Evolutionary conservation across 2,888 invertebrate genomes (phyloP).

Genomic region (Brachyptera risi): DNA sequence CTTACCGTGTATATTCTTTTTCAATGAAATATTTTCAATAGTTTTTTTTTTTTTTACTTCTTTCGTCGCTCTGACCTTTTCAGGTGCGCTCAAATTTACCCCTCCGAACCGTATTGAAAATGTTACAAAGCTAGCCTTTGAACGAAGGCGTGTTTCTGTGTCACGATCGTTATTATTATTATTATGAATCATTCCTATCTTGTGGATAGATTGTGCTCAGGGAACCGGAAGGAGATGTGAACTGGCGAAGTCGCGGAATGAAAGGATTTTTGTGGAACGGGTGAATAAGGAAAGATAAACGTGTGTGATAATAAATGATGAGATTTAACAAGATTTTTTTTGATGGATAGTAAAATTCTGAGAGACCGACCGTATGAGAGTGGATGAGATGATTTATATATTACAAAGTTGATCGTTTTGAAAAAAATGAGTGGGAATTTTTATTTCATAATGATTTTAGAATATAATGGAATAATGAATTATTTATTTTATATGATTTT

Average conservation of each 20-base stretch:
- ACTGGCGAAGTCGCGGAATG: conserved; percentile 1
- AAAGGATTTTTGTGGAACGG: neutral
- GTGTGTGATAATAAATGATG: conserved; percentile 2
- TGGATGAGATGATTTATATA: no score
- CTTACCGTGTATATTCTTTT: no score
- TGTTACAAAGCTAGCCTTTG: neutral
- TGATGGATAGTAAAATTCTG: no score
- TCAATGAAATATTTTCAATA: neutral
- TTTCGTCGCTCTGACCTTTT: conserved; percentile 14
- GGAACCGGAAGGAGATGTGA: conserved; percentile 1
- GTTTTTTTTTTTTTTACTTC: neutral
- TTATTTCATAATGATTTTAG: no score
- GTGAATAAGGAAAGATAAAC: neutral
- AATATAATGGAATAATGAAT: no score
- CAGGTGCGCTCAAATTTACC: neutral
- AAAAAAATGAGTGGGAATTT: no score
- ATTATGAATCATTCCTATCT: conserved; percentile 4
- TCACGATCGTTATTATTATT: neutral
- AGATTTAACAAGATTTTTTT: no score
- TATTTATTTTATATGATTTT: no score
- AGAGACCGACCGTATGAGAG: no score
- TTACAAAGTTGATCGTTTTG: no score
- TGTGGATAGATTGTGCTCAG: neutral
- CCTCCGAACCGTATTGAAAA: neutral
- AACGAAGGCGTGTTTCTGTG: neutral